These are phyloP conservation scores for Drosophila macrothrix DNA, from an alignment of 2,888 invertebrate genomes.

Conservation along the genomic window DNA sequence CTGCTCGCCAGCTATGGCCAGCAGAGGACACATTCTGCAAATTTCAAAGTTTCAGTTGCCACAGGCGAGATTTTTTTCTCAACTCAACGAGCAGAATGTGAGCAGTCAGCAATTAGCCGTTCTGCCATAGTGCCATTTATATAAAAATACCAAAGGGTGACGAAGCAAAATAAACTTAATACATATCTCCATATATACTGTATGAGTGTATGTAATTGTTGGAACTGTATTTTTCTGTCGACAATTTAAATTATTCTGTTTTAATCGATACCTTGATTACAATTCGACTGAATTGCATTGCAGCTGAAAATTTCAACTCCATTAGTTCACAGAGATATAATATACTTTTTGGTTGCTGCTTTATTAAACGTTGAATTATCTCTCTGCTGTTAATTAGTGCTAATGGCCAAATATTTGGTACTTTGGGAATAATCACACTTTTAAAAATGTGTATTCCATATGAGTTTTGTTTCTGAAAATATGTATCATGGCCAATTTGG, in stretches of 20 bases:
- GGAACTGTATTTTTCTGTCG: background rate
- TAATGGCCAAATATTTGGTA: background rate
- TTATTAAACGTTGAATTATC: background rate
- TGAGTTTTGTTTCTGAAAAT: background rate
- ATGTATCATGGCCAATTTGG: background rate
- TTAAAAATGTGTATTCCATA: background rate
- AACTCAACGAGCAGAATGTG: conserved; percentile 50
- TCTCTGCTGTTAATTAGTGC: background rate
- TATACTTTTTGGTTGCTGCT: background rate
- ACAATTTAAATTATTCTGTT: conserved; percentile 4
- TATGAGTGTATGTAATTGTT: background rate
- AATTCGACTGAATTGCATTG: background rate
- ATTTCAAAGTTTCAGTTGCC: conserved; percentile 47
- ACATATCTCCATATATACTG: background rate
- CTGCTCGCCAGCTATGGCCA: conserved; percentile 61
- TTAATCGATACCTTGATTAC: conserved; percentile 10
- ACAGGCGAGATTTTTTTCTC: conserved; percentile 41
- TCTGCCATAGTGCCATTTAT: conserved; percentile 29
- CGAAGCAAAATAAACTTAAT: background rate
- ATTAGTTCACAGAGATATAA: background rate
- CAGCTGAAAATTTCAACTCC: background rate
- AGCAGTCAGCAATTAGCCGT: conserved; percentile 69
- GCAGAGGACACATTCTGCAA: conserved; percentile 44
- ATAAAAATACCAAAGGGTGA: conserved; percentile 9
- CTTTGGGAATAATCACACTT: background rate